Conservation (phyloP, 2,797 vertebrate species). For the Philypnodon macrostomus region DNA sequence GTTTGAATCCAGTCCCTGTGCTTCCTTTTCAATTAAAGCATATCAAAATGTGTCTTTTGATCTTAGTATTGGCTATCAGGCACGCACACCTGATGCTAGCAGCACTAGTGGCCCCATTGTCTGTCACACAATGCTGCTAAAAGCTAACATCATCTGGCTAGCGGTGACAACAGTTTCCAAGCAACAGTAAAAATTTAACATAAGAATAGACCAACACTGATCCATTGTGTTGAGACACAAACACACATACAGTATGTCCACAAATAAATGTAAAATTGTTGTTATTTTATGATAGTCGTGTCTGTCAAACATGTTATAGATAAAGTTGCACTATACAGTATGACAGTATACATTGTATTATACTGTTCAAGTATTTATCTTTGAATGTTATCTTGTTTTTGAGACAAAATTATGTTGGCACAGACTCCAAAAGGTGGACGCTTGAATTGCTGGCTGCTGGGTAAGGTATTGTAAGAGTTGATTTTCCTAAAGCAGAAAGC, state of each 20-base stretch:
- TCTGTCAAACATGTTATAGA: too few species aligned
- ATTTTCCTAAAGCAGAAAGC: too few species aligned
- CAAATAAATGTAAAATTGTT: too few species aligned
- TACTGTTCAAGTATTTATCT: too few species aligned
- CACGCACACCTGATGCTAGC: constrained; percentile 72
- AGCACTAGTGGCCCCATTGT: constrained; percentile 57
- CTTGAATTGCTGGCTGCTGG: too few species aligned
- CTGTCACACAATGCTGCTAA: constrained; percentile 54
- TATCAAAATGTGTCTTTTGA: constrained; percentile 63
- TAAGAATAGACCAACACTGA: not conserved
- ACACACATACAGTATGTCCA: not conserved
- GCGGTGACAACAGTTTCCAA: constrained; percentile 58
- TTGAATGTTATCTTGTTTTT: too few species aligned
- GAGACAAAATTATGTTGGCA: too few species aligned
- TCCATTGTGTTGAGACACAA: not conserved
- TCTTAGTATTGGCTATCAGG: constrained; percentile 66
- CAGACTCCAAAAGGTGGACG: too few species aligned
- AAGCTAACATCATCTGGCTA: constrained; percentile 67
- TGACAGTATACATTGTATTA: too few species aligned
- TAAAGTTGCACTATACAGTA: too few species aligned
- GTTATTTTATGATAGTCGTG: too few species aligned
- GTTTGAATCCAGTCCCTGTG: constrained; percentile 39
- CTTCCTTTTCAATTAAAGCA: constrained; percentile 67
- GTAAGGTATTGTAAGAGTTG: too few species aligned
- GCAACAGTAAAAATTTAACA: constrained; percentile 18